phyloP scores from a whole-genome alignment of 2,113 vertebrate species.

The Sylvietta virens region DNA sequence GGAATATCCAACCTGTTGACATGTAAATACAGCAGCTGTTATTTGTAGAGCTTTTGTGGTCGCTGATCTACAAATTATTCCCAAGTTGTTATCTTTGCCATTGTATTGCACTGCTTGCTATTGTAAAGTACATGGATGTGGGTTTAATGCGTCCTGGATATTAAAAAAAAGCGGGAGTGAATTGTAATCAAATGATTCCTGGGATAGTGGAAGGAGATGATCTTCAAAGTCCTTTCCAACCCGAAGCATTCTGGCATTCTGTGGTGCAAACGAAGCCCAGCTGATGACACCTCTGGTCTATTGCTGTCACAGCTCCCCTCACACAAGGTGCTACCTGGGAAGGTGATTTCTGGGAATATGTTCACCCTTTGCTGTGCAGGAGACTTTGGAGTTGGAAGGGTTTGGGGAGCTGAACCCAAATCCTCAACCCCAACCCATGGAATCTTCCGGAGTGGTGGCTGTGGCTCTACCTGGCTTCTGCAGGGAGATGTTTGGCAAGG shows the following conservation, averaged over 20 bases:
- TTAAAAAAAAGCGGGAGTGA: neutral
- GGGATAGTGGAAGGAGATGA: neutral
- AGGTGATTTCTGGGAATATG: accelerated
- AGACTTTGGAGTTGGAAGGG: accelerated
- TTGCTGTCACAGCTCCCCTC: neutral
- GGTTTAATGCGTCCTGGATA: neutral
- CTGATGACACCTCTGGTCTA: neutral
- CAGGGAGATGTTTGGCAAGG: accelerated
- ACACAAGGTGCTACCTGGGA: too few relatives aligned
- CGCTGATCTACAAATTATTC: neutral
- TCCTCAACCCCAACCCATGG: accelerated
- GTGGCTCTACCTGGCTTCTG: neutral
- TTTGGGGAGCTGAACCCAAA: neutral
- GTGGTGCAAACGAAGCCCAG: neutral
- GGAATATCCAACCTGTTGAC: slow-evolving; percentile 38
- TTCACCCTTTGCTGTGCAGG: neutral
- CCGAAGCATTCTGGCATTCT: neutral
- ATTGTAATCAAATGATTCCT: neutral
- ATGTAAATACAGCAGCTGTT: slow-evolving; percentile 32
- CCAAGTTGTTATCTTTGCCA: neutral
- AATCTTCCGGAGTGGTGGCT: neutral
- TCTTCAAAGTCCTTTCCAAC: neutral
- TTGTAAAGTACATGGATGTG: neutral
- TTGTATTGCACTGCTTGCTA: neutral
- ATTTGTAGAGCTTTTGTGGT: slow-evolving; percentile 18